Evolutionary conservation across 2,113 vertebrate species (phyloP).

Genomic region (Alouatta palliata): DNA sequence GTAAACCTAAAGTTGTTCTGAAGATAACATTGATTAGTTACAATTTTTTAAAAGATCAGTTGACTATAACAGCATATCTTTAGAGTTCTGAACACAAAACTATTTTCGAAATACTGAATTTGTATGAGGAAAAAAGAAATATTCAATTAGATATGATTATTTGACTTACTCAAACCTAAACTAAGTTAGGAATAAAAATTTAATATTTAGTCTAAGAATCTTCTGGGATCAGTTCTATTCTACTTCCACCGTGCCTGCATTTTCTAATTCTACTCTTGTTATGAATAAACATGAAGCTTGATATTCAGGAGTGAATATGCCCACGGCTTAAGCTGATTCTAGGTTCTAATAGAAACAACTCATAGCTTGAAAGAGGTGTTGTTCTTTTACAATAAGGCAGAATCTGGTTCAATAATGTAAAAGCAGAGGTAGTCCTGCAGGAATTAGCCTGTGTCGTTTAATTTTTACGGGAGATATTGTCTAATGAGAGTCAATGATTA

Average conservation of each 20-base stretch:
- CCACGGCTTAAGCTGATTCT: background rate
- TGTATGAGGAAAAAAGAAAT: background rate
- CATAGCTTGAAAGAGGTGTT: conserved; percentile 46
- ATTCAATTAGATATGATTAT: background rate
- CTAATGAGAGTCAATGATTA: conserved; percentile 72
- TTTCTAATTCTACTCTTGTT: background rate
- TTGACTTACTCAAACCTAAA: background rate
- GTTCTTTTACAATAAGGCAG: conserved; percentile 54
- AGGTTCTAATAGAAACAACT: background rate
- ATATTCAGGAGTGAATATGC: background rate
- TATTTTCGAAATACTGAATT: background rate
- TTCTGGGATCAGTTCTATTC: background rate
- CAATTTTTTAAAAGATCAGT: background rate
- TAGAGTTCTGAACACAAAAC: background rate
- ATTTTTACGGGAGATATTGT: conserved; percentile 69
- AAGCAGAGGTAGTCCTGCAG: conserved; percentile 48
- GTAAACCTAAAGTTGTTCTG: background rate
- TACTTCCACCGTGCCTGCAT: background rate
- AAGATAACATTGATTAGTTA: background rate
- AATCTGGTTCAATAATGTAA: conserved; percentile 50
- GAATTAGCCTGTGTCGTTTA: conserved; percentile 69
- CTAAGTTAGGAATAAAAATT: background rate
- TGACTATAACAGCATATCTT: background rate
- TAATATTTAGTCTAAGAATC: background rate
- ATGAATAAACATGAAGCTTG: conserved; percentile 9